Base-by-base conservation (phyloP, 2,797 vertebrate species). In the Labroides dimidiatus region DNA sequence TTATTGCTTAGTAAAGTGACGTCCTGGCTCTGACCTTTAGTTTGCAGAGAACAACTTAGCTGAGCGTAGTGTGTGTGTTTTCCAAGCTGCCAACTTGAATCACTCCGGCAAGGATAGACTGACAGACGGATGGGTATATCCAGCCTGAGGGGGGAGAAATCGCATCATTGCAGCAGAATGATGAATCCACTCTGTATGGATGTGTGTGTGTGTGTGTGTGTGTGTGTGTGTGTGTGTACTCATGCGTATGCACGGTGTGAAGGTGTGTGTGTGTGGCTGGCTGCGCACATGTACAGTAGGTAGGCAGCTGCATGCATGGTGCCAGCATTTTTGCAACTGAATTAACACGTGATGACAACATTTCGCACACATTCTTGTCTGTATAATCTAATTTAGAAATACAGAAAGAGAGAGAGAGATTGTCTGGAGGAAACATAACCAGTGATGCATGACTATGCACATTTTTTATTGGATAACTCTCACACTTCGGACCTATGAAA, bases 51-150 rank as follows among this genome's bases (percentile, higher is more conserved):
- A 78, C 55, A 69, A 80, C 75, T 82, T 77, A 77, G 81, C 81
- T 71, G 78, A 89, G 84, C 65, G 52, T 73, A 72, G 67, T 84
- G 45, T 84, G 49, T 79, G 77, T 77, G 75, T 84, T 74, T 87
- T 81, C 84, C 36, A 57, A 72, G 73, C 78, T 84, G 84, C 62
- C 86, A 84, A 82, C 83, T 80, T 85, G 71, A 78, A 86, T 91
- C 78, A 87, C 51, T 78, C 60, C 71, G 80, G 61, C 57, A 71
- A 89, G 60, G 77, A 80, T 63, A 74, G 82, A 88, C 82, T 87
- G 89, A 91, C 85, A 80, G 89, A 91, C 80, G 66, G 82, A 81
- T 86, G 79, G 76, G 65, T 87, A 86, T 85, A 88, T 86, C 53
- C 47, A 75, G 85, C 89, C 84, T 56, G 53, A 85, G 85, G 90